Conservation (phyloP, 1,140 invertebrate genomes). For the Leguminivora glycinivorella region DNA sequence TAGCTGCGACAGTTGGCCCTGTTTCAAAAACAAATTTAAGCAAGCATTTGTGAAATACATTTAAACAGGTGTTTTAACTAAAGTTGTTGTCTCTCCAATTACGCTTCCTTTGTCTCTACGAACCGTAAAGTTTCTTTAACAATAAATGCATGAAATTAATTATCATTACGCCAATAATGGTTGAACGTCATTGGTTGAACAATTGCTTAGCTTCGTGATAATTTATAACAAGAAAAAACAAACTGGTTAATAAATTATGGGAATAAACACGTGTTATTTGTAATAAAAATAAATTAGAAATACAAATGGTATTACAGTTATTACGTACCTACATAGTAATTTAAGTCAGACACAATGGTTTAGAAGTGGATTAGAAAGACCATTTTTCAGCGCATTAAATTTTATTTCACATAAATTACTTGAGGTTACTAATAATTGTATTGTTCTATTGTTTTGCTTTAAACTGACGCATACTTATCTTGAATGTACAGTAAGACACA, state of each 20-base stretch:
- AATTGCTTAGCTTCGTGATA: not conserved
- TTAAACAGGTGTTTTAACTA: slow-evolving; percentile 13
- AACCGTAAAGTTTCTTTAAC: not conserved
- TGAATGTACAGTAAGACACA: too few species aligned
- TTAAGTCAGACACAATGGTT: not conserved
- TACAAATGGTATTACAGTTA: not conserved
- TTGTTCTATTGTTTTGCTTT: too few species aligned
- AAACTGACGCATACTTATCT: too few species aligned
- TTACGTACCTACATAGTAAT: too few species aligned
- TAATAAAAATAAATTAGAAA: not conserved
- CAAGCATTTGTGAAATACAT: slow-evolving; percentile 9
- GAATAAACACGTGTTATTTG: not conserved
- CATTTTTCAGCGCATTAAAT: too few species aligned
- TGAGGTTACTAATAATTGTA: too few species aligned
- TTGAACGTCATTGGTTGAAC: slow-evolving; percentile 16
- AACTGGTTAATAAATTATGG: not conserved
- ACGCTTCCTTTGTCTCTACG: not conserved
- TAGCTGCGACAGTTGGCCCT: not conserved
- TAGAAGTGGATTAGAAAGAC: not conserved
- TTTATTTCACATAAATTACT: too few species aligned
- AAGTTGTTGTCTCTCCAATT: not conserved
- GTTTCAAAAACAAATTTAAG: slow-evolving; percentile 2
- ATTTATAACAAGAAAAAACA: not conserved
- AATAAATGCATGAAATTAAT: slow-evolving; percentile 24
- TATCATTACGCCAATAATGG: slow-evolving; percentile 17